These are phyloP conservation scores for Phyllostomus discolor DNA, from an alignment of 2,113 vertebrate genomes.

Conservation along the genomic window DNA sequence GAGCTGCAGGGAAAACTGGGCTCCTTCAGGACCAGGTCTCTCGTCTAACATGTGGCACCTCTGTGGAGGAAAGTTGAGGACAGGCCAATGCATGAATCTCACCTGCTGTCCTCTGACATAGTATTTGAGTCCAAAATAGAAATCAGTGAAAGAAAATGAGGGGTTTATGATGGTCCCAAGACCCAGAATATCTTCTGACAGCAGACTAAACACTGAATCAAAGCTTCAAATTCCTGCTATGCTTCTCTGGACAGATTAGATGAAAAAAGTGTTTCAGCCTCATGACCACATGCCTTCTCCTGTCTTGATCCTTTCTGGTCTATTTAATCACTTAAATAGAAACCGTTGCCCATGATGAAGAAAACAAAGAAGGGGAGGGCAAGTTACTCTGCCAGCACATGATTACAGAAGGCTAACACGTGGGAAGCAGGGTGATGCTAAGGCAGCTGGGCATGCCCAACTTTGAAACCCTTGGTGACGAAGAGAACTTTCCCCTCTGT, in stretches of 20 bases:
- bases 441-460: fast-evolving
- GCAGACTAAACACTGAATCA: neutral
- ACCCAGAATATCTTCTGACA: neutral
- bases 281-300: neutral
- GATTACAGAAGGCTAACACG: fast-evolving
- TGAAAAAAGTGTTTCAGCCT: neutral
- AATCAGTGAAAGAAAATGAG: neutral
- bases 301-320: neutral
- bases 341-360: fast-evolving
- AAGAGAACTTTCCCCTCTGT: neutral
- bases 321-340: constrained; percentile 12
- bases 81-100: neutral
- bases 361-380: neutral
- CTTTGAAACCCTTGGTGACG: neutral
- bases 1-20: neutral
- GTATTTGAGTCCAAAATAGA: neutral
- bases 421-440: too few relatives aligned
- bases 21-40: neutral
- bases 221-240: neutral
- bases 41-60: neutral
- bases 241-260: constrained; percentile 8
- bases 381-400: fast-evolving
- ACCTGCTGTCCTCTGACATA: neutral
- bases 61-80: neutral
- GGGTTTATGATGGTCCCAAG: neutral